Evolutionary conservation across 2,113 vertebrate genomes (phyloP).

Genomic region (Sinocyclocheilus grahami): DNA sequence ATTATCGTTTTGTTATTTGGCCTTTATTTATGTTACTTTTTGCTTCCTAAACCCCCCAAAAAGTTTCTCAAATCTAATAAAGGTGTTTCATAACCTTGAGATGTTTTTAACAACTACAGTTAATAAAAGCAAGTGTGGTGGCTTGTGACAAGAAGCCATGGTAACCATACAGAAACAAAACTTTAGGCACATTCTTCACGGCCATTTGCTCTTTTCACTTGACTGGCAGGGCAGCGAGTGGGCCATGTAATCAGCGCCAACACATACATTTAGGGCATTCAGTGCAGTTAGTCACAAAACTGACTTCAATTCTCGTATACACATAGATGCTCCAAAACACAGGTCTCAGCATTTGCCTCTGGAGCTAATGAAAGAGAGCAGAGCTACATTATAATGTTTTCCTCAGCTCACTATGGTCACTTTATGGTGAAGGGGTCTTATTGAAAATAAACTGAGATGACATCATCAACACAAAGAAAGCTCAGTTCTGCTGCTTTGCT

Average conservation of each 20-base stretch:
- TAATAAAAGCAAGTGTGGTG: background rate
- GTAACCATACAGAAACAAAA: constrained; percentile 2
- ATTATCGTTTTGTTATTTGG: background rate
- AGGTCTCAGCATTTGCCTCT: constrained; percentile 33
- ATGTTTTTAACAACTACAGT: constrained; percentile 20
- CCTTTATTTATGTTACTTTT: background rate
- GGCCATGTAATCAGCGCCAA: constrained; percentile 28
- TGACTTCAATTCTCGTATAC: background rate
- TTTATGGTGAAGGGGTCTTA: background rate
- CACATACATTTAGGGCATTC: background rate
- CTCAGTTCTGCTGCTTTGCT: constrained; percentile 41
- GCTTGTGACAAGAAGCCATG: constrained; percentile 5
- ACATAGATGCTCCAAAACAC: constrained; percentile 19
- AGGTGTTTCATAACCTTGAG: background rate
- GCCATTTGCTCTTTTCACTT: constrained; percentile 26
- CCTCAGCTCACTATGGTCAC: constrained; percentile 15
- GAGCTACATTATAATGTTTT: constrained; percentile 19
- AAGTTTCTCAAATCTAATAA: background rate
- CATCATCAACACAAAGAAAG: constrained; percentile 43
- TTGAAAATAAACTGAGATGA: constrained; percentile 43
- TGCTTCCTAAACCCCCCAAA: background rate
- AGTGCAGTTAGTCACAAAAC: background rate
- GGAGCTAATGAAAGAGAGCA: background rate
- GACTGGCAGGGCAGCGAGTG: background rate
- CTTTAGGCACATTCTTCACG: constrained; percentile 1